Evolutionary conservation across 2,113 vertebrate species (phyloP).

Genomic region (Haemorhous mexicanus): DNA sequence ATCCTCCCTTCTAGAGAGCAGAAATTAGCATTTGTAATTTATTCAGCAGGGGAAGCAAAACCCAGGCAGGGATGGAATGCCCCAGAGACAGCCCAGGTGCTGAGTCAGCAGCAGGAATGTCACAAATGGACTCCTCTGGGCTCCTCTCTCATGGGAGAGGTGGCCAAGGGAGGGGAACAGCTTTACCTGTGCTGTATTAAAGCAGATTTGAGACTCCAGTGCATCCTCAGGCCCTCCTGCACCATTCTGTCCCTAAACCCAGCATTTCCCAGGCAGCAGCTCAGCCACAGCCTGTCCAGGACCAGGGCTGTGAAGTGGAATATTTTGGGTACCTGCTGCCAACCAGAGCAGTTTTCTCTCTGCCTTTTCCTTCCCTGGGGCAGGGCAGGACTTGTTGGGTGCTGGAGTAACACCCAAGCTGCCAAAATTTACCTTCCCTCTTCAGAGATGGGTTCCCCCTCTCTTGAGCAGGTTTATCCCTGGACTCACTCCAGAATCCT

Average conservation of each 20-base stretch:
- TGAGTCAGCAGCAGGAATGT: not conserved
- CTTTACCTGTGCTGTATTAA: not conserved
- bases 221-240: fast-evolving
- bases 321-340: not conserved
- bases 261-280: not conserved
- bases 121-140: not conserved
- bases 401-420: not conserved
- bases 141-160: not conserved
- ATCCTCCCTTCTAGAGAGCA: not conserved
- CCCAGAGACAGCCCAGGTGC: not conserved
- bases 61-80: not conserved
- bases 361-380: not conserved
- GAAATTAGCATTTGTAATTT: constrained; percentile 33
- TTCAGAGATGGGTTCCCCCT: too few relatives aligned
- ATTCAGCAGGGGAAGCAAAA: not conserved
- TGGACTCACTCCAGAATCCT: not conserved
- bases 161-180: not conserved
- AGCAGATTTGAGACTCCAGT: fast-evolving
- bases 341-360: not conserved
- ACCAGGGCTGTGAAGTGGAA: fast-evolving
- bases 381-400: too few relatives aligned
- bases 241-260: not conserved
- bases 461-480: not conserved
- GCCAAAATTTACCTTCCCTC: not conserved
- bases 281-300: fast-evolving